Evolutionary conservation across 2,888 invertebrate genomes (phyloP).

Genomic region (Noctua janthe): DNA sequence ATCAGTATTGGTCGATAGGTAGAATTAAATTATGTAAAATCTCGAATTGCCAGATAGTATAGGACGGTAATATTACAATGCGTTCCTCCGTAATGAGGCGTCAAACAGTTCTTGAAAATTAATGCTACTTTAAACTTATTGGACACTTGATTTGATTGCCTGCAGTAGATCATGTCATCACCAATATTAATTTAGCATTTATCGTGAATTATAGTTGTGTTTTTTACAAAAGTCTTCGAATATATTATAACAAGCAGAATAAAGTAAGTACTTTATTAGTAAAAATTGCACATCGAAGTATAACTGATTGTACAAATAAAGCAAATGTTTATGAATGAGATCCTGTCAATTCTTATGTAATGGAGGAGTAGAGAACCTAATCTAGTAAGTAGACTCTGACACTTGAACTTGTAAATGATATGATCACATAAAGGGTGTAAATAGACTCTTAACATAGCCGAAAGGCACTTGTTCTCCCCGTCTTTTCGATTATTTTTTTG

Average conservation of each 20-base stretch:
- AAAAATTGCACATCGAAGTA: not conserved
- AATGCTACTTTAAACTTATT: slow-evolving; percentile 17
- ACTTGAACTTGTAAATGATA: not conserved
- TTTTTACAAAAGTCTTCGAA: slow-evolving; percentile 1
- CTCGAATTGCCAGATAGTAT: not conserved
- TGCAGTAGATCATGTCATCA: slow-evolving; percentile 27
- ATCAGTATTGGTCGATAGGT: not conserved
- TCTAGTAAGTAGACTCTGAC: not conserved
- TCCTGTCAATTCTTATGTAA: not conserved
- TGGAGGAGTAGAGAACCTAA: not conserved
- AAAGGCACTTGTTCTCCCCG: no score
- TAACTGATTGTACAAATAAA: not conserved
- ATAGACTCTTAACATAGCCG: no score
- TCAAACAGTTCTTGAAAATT: slow-evolving; percentile 24
- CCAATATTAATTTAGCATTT: slow-evolving; percentile 17
- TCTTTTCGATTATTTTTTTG: no score
- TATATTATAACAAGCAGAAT: not conserved
- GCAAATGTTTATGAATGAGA: slow-evolving; percentile 1
- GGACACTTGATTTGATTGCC: slow-evolving; percentile 10
- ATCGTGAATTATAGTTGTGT: not conserved
- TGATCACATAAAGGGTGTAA: not conserved
- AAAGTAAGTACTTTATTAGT: not conserved
- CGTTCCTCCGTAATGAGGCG: not conserved
- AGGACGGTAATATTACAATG: not conserved
- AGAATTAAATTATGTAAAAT: not conserved